Evolutionary conservation across 2,113 vertebrate species (phyloP), one percentile per base, ranked within the genome.

Genomic region (Dascyllus trimaculatus): DNA sequence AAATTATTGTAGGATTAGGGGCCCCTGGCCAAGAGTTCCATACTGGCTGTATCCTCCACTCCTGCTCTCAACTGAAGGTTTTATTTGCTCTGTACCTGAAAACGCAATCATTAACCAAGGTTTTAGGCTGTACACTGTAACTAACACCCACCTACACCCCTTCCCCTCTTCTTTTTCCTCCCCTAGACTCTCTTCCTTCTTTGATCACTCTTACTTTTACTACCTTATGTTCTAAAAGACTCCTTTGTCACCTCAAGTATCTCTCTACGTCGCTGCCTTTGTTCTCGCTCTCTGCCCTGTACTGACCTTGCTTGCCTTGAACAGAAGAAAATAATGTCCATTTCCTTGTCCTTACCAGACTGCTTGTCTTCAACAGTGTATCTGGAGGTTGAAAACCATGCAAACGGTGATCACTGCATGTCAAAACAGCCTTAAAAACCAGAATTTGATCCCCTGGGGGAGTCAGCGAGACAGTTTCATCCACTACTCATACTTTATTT

Each of bases 81-180:
- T 29, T 56, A 11, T n/a, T 46, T 6, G 4, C 62, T 53, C 45
- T 71, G 22, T 49, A 17, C 13, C 48, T n/a, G 22, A 46, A 59
- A 58, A 70, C 14, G 18, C 15, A 57, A 38, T 57, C 45, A 84
- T 63, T 57, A 46, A 48, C 19, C 65, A 15, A 73, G 24, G 43
- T 73, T 59, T 17, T 35, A 17, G 11, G 53, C n/a, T 48, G 7
- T 38, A 32, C 17, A n/a, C 7, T 35, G 32, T 35, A 19, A 67
- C 51, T n/a, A 69, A 25, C 67, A 71, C 38, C 59, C 48, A 64
- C 51, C 46, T 67, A 69, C 68, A 59, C 54, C 61, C 35, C 58
- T 43, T 26, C 63, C 53, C 2, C 32, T 58, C 40, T 60, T 76
- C 61, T 63, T 58, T 72, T 78, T 76, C 24, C 75, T 65, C 26